Conservation (phyloP, 1,140 invertebrate species). For the Campoletis sonorensis region DNA sequence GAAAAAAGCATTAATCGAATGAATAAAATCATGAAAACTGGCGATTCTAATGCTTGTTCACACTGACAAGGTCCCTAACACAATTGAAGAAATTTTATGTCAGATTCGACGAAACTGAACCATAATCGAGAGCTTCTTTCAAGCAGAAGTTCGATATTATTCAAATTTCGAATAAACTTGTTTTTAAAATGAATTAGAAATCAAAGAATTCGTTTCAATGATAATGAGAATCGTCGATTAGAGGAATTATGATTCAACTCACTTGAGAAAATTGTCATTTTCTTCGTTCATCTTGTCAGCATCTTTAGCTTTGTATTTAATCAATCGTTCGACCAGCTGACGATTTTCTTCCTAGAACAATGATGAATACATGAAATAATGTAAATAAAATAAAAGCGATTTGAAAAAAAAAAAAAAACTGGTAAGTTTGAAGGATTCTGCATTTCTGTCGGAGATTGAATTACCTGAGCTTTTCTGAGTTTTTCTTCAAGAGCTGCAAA, state of each 20-base stretch:
- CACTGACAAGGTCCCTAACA: too few relatives aligned
- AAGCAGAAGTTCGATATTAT: too few relatives aligned
- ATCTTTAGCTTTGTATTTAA: constrained; percentile 94
- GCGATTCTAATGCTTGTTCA: too few relatives aligned
- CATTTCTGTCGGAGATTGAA: neutral
- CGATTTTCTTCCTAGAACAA: constrained; percentile 91
- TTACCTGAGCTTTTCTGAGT: constrained; percentile 88
- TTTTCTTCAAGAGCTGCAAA: constrained; percentile 94
- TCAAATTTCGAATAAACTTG: too few relatives aligned
- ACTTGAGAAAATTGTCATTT: constrained; percentile 94
- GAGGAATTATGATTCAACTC: constrained; percentile 69
- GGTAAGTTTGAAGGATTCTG: neutral
- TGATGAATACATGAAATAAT: neutral
- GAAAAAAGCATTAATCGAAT: too few relatives aligned
- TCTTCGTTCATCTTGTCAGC: constrained; percentile 96
- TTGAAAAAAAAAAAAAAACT: too few relatives aligned
- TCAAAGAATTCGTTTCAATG: neutral
- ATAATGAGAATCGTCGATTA: neutral
- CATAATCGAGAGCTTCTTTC: too few relatives aligned
- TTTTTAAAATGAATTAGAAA: too few relatives aligned
- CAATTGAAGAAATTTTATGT: too few relatives aligned
- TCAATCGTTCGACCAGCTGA: constrained; percentile 90
- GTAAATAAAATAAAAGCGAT: too few relatives aligned
- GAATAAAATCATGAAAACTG: too few relatives aligned
- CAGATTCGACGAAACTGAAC: too few relatives aligned